Conservation (phyloP, 37 sponge, comb jelly and placozoan species). For the Ephydatia muelleri region DNA sequence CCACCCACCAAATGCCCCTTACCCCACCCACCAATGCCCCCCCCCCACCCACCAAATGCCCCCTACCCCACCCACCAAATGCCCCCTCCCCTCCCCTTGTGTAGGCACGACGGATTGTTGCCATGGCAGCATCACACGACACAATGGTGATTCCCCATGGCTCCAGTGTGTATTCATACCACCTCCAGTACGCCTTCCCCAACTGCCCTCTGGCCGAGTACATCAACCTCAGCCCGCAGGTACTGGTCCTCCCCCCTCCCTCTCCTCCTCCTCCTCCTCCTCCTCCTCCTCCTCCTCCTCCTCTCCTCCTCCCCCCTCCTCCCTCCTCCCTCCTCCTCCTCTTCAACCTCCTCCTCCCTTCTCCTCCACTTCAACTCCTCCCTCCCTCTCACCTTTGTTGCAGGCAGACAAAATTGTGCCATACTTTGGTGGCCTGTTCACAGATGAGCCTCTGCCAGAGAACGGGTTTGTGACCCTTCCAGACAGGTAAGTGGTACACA, state of each 20-base stretch:
- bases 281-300: background rate
- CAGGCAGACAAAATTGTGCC: constrained; percentile 83
- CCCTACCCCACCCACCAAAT: no score
- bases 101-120: constrained; percentile 69
- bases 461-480: constrained; percentile 70
- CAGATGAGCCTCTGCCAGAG: constrained; percentile 85
- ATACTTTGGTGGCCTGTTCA: constrained; percentile 83
- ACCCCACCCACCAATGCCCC: no score
- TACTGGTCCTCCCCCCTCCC: background rate
- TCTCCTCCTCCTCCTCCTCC: background rate
- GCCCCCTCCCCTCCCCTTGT: background rate
- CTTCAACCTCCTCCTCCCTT: no score
- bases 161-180: constrained; percentile 89
- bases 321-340: no score
- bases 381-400: background rate
- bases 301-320: no score
- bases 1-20: no score
- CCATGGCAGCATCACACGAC: constrained; percentile 81
- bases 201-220: constrained; percentile 93
- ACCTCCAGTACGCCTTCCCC: constrained; percentile 85
- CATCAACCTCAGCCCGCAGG: constrained; percentile 86
- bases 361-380: background rate
- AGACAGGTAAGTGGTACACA: constrained; percentile 63
- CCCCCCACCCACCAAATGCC: no score
- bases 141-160: constrained; percentile 85